phyloP scores from a whole-genome alignment of 2,113 vertebrate species.

The Platichthys flesus region DNA sequence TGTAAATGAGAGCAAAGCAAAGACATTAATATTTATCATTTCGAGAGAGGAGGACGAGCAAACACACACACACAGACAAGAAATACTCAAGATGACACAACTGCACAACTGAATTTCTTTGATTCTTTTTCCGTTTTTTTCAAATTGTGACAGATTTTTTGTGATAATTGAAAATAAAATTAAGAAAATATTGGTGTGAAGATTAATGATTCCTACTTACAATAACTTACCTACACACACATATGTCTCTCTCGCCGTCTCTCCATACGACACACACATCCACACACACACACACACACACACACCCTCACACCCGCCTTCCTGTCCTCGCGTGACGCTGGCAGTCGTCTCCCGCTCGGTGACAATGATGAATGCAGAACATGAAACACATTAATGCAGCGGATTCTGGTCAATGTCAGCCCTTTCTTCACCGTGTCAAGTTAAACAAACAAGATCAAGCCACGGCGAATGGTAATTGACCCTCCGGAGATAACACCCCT shows the following conservation, averaged over 20 bases:
- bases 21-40: not conserved
- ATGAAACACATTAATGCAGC: conserved; percentile 98
- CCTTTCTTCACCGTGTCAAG: conserved; percentile 98
- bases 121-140: too few species aligned
- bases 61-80: too few species aligned
- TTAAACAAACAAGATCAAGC: conserved; percentile 99
- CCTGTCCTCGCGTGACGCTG: conserved; percentile 72
- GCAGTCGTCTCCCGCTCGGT: conserved; percentile 77
- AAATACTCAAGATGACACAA: too few species aligned
- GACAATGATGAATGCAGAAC: conserved; percentile 95
- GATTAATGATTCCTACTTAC: not conserved
- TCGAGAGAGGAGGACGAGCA: too few species aligned
- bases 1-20: not conserved
- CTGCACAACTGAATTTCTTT: too few species aligned
- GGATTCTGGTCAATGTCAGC: conserved; percentile 96
- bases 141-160: not conserved
- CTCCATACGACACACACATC: not conserved
- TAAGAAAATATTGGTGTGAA: not conserved
- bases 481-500: conserved; percentile 90
- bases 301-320: conserved; percentile 24
- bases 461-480: conserved; percentile 94
- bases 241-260: not conserved
- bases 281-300: not conserved
- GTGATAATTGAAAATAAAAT: not conserved
- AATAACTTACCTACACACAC: not conserved